A percentile compares a stretch with the other conserved stretches of the same genome.
phyloP scores from a whole-genome alignment of 1,140 invertebrate genomes.

The Drosophila willistoni region DNA sequence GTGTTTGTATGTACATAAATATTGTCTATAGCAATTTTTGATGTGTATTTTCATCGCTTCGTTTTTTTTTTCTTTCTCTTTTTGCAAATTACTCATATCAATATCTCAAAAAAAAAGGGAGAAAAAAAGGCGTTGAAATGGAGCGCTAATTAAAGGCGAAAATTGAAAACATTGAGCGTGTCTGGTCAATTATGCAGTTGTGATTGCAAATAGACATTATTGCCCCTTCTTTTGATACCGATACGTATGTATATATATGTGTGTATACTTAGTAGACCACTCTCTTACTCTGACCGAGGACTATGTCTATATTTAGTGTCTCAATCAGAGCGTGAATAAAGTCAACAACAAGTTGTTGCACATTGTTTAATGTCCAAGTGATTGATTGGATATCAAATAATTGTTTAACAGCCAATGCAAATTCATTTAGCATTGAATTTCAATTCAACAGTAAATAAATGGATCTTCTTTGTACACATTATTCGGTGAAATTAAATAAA shows the following conservation, averaged over 20 bases:
- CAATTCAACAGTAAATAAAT: background rate
- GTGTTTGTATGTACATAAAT: slow-evolving; percentile 57
- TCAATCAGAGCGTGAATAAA: slow-evolving; percentile 68
- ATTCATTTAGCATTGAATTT: slow-evolving; percentile 8
- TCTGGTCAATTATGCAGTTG: slow-evolving; percentile 71
- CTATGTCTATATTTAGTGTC: slow-evolving; percentile 58
- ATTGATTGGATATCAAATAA: slow-evolving; percentile 30
- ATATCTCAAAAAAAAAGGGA: slow-evolving; percentile 11
- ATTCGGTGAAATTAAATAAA: background rate
- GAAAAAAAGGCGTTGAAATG: slow-evolving; percentile 15
- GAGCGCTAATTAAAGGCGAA: slow-evolving; percentile 72
- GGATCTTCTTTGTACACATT: background rate
- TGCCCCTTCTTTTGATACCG: slow-evolving; percentile 27
- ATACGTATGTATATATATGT: background rate
- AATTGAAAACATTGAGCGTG: slow-evolving; percentile 76
- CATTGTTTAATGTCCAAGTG: slow-evolving; percentile 32
- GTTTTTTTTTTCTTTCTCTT: slow-evolving; percentile 4
- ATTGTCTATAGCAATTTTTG: slow-evolving; percentile 58
- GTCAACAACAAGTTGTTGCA: slow-evolving; percentile 41
- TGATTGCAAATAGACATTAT: slow-evolving; percentile 57
- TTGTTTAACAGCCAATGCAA: slow-evolving; percentile 2
- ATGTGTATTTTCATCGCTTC: background rate
- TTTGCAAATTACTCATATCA: slow-evolving; percentile 57
- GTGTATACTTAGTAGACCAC: slow-evolving; percentile 2
- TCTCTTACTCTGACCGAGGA: background rate